Evolutionary conservation across 1,140 invertebrate genomes (phyloP).

Genomic region (Listronotus bonariensis): DNA sequence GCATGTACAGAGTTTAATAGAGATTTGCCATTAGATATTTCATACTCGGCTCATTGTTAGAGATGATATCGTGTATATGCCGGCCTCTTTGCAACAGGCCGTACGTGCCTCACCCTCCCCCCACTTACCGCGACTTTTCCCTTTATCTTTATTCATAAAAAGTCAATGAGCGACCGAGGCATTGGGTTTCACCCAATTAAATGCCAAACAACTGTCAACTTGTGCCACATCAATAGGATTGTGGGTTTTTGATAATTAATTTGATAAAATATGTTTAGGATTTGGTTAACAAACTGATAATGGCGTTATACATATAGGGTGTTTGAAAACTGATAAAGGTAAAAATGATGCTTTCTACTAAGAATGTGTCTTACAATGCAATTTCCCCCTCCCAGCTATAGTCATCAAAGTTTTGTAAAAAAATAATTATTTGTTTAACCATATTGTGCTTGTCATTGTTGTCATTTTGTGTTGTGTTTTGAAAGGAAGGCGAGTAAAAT

Average conservation of each 20-base stretch:
- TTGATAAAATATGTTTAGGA: slow-evolving; percentile 1
- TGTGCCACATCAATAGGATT: slow-evolving; percentile 20
- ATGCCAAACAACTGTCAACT: slow-evolving; percentile 21
- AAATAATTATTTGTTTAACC: no score
- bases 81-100: slow-evolving; percentile 22
- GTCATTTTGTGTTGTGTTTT: no score
- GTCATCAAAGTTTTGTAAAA: no score
- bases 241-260: slow-evolving; percentile 14
- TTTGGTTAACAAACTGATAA: no score
- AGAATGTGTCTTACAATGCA: no score
- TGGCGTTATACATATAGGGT: no score
- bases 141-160: slow-evolving; percentile 23
- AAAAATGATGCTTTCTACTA: no score
- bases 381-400: no score
- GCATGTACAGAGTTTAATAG: slow-evolving; percentile 39
- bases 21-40: slow-evolving; percentile 45
- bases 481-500: no score
- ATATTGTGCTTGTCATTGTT: no score
- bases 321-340: no score
- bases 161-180: slow-evolving; percentile 14
- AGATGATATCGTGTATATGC: slow-evolving; percentile 34
- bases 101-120: background rate
- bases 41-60: slow-evolving; percentile 42
- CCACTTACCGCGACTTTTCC: slow-evolving; percentile 7
- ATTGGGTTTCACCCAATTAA: slow-evolving; percentile 22